Conservation (phyloP, 1,140 invertebrate genomes). For the Drosophila sp. region DNA sequence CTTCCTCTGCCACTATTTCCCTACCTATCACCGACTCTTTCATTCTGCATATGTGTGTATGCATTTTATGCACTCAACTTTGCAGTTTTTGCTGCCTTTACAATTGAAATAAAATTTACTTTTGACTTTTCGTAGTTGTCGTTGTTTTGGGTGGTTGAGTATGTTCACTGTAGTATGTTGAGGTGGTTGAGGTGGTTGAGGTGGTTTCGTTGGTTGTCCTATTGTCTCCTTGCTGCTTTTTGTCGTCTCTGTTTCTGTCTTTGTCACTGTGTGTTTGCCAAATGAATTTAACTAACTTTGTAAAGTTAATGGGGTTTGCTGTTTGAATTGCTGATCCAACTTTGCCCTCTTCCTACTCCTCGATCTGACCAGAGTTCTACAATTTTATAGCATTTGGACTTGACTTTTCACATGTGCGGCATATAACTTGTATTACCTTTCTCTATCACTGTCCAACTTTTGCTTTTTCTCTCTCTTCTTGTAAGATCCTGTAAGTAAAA, state of each 20-base stretch:
- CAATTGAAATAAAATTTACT: conserved; percentile 84
- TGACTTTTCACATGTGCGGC: conserved; percentile 75
- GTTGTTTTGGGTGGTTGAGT: conserved; percentile 66
- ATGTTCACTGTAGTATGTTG: conserved; percentile 21
- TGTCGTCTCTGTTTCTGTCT: conserved; percentile 34
- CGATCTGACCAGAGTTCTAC: conserved; percentile 32
- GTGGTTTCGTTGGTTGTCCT: conserved; percentile 21
- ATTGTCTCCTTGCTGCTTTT: conserved; percentile 59
- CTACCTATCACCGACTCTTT: too few relatives aligned
- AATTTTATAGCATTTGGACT: conserved; percentile 73
- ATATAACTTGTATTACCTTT: conserved; percentile 47
- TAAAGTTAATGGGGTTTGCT: conserved; percentile 83
- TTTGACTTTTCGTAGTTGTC: conserved; percentile 74
- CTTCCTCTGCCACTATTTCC: conserved; percentile 9
- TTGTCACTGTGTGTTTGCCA: conserved; percentile 69
- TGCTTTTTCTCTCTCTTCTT: too few relatives aligned
- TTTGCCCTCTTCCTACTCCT: neutral
- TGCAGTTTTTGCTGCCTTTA: conserved; percentile 75
- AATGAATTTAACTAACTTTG: conserved; percentile 84
- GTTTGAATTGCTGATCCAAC: conserved; percentile 68
- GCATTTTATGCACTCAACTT: conserved; percentile 47
- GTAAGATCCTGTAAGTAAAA: too few relatives aligned
- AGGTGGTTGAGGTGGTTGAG: conserved; percentile 9
- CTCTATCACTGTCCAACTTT: neutral
- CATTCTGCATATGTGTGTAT: conserved; percentile 38